A percentile compares a stretch with the other conserved stretches of the same genome.
Conservation (phyloP, 2,888 invertebrate genomes). For the Nemoura dubitans region DNA sequence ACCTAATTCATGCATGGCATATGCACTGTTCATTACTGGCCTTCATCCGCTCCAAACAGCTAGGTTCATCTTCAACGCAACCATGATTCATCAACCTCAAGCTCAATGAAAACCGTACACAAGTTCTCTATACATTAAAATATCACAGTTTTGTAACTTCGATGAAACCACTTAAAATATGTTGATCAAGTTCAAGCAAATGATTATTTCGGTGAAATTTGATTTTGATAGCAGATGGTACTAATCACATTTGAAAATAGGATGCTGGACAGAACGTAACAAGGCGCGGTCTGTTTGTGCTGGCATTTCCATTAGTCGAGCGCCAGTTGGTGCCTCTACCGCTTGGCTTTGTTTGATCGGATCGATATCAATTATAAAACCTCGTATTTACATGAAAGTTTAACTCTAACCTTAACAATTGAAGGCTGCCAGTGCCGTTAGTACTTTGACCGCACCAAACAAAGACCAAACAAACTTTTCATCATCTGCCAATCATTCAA, state of each 20-base stretch:
- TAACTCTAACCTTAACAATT: not conserved
- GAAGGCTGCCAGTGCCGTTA: not conserved
- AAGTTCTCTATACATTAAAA: too few species aligned
- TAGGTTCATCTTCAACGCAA: too few species aligned
- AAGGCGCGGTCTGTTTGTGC: not conserved
- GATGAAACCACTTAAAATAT: too few species aligned
- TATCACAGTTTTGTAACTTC: too few species aligned
- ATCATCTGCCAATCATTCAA: not conserved
- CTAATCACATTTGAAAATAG: not conserved
- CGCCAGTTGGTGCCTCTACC: not conserved
- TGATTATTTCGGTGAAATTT: not conserved
- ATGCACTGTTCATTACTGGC: too few species aligned
- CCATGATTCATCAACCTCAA: too few species aligned
- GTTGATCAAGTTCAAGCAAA: not conserved
- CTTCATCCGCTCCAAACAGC: too few species aligned
- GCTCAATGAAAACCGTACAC: too few species aligned
- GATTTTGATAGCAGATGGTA: not conserved
- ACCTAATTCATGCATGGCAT: too few species aligned
- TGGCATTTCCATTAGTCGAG: not conserved
- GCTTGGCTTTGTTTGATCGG: too few species aligned
- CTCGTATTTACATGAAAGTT: not conserved
- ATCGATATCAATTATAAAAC: slow-evolving; percentile 2
- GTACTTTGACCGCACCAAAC: not conserved
- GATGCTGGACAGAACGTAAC: not conserved
- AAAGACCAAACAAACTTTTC: not conserved